phyloP scores from a whole-genome alignment of 2,113 vertebrate species.

The Grantiella picta region DNA sequence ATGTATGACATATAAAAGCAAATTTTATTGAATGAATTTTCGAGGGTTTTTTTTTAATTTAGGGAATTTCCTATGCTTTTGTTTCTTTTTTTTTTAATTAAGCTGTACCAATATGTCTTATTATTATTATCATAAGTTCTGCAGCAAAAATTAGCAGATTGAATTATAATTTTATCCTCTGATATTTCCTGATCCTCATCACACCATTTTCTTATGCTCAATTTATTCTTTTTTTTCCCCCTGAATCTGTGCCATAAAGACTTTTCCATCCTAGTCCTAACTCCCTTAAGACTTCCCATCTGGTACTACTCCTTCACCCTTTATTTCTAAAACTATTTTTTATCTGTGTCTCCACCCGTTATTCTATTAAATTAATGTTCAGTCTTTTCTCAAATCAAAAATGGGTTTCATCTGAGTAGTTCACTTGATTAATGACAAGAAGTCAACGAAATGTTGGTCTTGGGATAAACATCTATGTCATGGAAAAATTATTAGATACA shows the following conservation, averaged over 20 bases:
- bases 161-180: slow-evolving; percentile 35
- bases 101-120: not conserved
- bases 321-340: not conserved
- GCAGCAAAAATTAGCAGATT: not conserved
- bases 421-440: not conserved
- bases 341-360: not conserved
- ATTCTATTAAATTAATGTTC: not conserved
- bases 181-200: slow-evolving; percentile 11
- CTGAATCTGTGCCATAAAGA: slow-evolving; percentile 6
- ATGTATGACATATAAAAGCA: not conserved
- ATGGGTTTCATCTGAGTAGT: not conserved
- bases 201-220: slow-evolving; percentile 6
- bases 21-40: not conserved
- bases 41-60: not conserved
- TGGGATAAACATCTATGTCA: not conserved
- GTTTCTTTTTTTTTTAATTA: not conserved
- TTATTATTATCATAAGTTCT: not conserved
- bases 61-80: not conserved
- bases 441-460: not conserved
- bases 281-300: slow-evolving; percentile 34
- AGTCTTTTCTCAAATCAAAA: slow-evolving; percentile 15
- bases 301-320: not conserved
- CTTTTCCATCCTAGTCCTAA: not conserved
- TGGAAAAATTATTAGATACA: not conserved
- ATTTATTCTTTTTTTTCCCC: not conserved